Evolutionary conservation across 2,113 vertebrate genomes (phyloP).

Genomic region (Hemichromis elongatus): DNA sequence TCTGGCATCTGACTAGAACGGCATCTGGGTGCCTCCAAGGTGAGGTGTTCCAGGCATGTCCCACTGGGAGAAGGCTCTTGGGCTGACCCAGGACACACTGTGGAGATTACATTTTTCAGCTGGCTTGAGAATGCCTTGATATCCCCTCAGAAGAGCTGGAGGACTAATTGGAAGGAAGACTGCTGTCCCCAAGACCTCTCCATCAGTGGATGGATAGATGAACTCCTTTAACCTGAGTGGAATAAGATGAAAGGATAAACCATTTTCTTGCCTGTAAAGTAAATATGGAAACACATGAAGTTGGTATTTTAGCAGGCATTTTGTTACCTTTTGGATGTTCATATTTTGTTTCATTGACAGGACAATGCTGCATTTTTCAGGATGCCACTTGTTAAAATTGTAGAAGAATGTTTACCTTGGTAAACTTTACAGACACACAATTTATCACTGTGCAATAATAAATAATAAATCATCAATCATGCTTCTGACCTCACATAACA

Average conservation of each 20-base stretch:
- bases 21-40: background rate
- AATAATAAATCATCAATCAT: slow-evolving; percentile 15
- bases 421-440: background rate
- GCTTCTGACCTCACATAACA: background rate
- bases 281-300: background rate
- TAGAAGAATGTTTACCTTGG: slow-evolving; percentile 6
- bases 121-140: background rate
- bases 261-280: background rate
- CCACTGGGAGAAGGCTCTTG: background rate
- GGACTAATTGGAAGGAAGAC: background rate
- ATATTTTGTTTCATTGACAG: accelerated
- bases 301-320: background rate
- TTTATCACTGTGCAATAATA: slow-evolving; percentile 26
- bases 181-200: background rate
- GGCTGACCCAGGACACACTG: background rate
- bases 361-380: background rate
- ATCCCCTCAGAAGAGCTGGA: background rate
- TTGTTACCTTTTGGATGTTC: background rate
- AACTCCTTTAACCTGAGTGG: background rate
- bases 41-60: background rate
- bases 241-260: background rate
- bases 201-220: background rate
- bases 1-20: background rate
- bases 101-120: accelerated
- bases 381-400: background rate